Percentiles rank a stretch among this genome's conserved stretches.
These are phyloP conservation scores for Phylloscopus trochilus DNA, from an alignment of 2,113 vertebrate species.

Conservation along the genomic window DNA sequence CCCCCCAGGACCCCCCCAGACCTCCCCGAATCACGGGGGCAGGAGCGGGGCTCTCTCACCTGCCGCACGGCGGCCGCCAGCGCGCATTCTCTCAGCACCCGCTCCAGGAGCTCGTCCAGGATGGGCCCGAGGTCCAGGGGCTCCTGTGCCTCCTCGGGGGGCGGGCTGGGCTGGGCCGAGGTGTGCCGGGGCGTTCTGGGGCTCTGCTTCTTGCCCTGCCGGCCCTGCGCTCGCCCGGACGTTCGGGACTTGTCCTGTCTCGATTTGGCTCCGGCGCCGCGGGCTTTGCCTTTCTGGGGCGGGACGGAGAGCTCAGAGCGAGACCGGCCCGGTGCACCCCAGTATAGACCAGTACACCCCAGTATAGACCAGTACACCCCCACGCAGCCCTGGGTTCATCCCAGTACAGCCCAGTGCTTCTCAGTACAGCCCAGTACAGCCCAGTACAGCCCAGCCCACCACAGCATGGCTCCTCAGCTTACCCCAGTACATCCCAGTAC, in stretches of 20 bases:
- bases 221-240: fast-evolving
- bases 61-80: conserved; percentile 51
- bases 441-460: fast-evolving
- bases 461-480: no score
- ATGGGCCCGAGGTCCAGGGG: conserved; percentile 51
- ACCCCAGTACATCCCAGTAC: not conserved
- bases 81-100: conserved; percentile 66
- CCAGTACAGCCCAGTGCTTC: no score
- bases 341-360: no score
- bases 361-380: not conserved
- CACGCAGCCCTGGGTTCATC: not conserved
- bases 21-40: fast-evolving
- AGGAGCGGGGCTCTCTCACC: not conserved
- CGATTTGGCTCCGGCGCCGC: fast-evolving
- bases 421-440: no score
- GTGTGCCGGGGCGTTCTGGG: fast-evolving
- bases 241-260: not conserved
- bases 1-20: fast-evolving
- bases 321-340: no score
- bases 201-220: fast-evolving
- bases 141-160: not conserved
- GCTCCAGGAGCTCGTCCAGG: conserved; percentile 67
- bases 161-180: fast-evolving
- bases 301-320: no score
- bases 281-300: not conserved